Percentiles rank a stretch among this genome's conserved stretches.
Conservation (phyloP, 2,888 invertebrate species). For the Hirtodrosophila alboralis region DNA sequence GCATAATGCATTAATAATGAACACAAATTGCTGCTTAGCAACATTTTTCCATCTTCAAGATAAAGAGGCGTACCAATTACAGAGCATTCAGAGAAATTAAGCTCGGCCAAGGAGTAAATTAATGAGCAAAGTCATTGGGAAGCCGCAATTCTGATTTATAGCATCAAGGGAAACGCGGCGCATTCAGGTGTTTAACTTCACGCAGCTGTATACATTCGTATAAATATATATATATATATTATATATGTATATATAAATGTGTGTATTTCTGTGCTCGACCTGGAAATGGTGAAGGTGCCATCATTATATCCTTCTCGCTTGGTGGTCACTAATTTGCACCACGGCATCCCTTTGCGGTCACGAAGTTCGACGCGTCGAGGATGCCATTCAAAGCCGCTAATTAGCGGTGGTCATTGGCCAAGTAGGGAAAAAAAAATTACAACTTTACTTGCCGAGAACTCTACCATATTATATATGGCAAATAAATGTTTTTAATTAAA, state of each 20-base stretch:
- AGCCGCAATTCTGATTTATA: constrained; percentile 56
- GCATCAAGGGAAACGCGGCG: constrained; percentile 12
- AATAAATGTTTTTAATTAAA: constrained; percentile 53
- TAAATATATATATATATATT: not conserved
- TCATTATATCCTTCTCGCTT: constrained; percentile 35
- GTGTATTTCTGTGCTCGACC: too few relatives aligned
- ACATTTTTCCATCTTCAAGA: constrained; percentile 10
- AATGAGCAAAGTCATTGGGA: constrained; percentile 46
- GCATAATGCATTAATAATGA: constrained; percentile 35
- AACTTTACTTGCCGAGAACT: constrained; percentile 9
- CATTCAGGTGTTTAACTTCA: constrained; percentile 42
- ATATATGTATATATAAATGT: too few relatives aligned
- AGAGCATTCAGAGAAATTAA: constrained; percentile 51
- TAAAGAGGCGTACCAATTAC: constrained; percentile 42
- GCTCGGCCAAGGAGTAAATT: constrained; percentile 53
- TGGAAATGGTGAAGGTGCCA: constrained; percentile 8
- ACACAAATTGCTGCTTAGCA: constrained; percentile 37
- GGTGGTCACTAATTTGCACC: constrained; percentile 49
- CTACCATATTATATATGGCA: constrained; percentile 17
- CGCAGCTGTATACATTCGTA: constrained; percentile 19
- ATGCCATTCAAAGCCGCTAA: constrained; percentile 64
- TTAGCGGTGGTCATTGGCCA: constrained; percentile 40
- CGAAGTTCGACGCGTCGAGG: constrained; percentile 21
- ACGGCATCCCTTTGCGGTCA: constrained; percentile 18
- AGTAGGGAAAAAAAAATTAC: constrained; percentile 6